Base-by-base conservation (phyloP, 2,888 invertebrate species). In the Caenorhabditis becei region DNA sequence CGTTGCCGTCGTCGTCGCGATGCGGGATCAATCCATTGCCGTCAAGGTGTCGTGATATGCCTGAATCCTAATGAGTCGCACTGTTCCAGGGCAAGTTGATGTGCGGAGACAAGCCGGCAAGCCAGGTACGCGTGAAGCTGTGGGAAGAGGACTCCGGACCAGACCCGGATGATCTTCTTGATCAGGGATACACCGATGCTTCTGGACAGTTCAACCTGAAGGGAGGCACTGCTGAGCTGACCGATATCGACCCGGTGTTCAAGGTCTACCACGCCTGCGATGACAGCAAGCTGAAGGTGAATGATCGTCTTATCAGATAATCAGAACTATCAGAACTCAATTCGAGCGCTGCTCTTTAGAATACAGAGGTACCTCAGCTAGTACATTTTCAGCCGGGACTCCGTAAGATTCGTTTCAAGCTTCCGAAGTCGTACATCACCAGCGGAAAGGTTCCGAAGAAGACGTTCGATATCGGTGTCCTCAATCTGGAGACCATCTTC, bases 101-200 rank as follows among this genome's bases (percentile, higher is more conserved):
- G 32, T 87, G 87, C 47, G 87, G 87, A 0, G 18, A 53, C 11
- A 82, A 84, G 49, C 84, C 86, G 16, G 85, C 86, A 1, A 56
- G 32, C n/a, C 67, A 86, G 24, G 86, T 86, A 0, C 77, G 86
- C 18, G 83, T 87, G 28, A 87, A 87, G 77, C 81, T 87, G 47
- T 87, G 87, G 87, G 87, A 87, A 53, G 87, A 86, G 65, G 87
- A 87, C 62, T 59, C 67, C 56, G 86, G 86, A 41, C 85, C 85
- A 26, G 86, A 86, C 63, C 85, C 86, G n/a, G n/a, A 87, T 67
- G 87, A 87, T 61, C 82, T 87, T n/a, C 83, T 87, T 18, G 86
- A 87, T 44, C 82, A 84, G 54, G 83, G 83, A 37, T 86, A 86
- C 74, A 86, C 87, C 10, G 86, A 87, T 53, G 75, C 35, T 3